These are phyloP conservation scores for Drosophila testacea DNA, from an alignment of 2,888 invertebrate genomes.

Conservation along the genomic window DNA sequence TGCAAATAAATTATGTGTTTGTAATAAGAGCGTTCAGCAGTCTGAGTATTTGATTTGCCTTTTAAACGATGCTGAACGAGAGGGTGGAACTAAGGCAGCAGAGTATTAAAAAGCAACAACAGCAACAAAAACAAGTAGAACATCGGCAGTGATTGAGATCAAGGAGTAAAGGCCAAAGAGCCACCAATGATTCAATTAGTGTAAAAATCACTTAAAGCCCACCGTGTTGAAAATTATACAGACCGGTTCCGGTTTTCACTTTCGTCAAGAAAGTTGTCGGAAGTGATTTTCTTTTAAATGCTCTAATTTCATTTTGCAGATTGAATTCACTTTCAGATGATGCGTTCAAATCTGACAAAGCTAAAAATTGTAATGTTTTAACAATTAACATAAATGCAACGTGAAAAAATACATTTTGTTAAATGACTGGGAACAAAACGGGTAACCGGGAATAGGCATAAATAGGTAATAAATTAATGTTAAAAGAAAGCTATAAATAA, in stretches of 20 bases:
- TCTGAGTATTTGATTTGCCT: slow-evolving; percentile 47
- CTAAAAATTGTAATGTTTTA: too few species aligned
- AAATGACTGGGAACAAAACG: too few species aligned
- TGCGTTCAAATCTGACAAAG: too few species aligned
- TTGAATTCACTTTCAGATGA: too few species aligned
- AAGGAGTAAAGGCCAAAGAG: slow-evolving; percentile 14
- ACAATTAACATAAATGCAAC: too few species aligned
- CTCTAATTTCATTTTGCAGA: too few species aligned
- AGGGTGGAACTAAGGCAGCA: slow-evolving; percentile 17
- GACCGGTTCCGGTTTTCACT: not conserved
- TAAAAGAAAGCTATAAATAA: not conserved
- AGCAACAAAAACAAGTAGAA: not conserved
- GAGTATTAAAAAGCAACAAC: slow-evolving; percentile 2
- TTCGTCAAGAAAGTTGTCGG: too few species aligned
- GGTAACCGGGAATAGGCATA: not conserved
- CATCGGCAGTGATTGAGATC: slow-evolving; percentile 24
- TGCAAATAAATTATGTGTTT: slow-evolving; percentile 68
- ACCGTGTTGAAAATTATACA: slow-evolving; percentile 11
- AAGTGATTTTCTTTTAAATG: too few species aligned
- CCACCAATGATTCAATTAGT: slow-evolving; percentile 39
- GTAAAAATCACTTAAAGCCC: slow-evolving; percentile 17
- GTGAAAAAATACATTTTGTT: too few species aligned
- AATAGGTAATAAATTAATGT: not conserved
- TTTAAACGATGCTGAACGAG: slow-evolving; percentile 37
- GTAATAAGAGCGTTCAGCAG: slow-evolving; percentile 46